Percentiles rank a stretch among this genome's conserved stretches.
These are phyloP conservation scores for Perccottus glenii DNA, from an alignment of 2,113 vertebrate genomes.

Conservation along the genomic window DNA sequence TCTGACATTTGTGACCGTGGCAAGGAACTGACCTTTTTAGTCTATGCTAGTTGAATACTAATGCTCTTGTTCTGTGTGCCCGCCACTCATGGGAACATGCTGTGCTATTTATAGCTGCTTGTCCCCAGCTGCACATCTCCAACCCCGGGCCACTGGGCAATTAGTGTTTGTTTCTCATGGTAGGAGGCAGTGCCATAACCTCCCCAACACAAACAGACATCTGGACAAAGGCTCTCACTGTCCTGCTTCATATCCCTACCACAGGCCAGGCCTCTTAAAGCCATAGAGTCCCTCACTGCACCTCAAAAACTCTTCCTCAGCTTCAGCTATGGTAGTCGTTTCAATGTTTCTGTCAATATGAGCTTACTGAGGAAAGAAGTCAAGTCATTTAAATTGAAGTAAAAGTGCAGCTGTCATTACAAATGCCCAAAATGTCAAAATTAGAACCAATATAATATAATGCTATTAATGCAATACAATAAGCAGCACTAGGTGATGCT, in stretches of 20 bases:
- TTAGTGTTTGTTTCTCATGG: conserved; percentile 76
- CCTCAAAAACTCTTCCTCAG: conserved; percentile 1
- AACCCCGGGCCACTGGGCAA: conserved; percentile 75
- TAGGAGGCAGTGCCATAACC: conserved; percentile 63
- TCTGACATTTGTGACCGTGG: conserved; percentile 63
- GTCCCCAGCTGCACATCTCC: conserved; percentile 79
- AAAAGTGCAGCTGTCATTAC: too few species aligned
- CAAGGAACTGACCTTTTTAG: conserved; percentile 66
- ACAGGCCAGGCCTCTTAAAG: conserved; percentile 9
- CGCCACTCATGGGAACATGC: conserved; percentile 68
- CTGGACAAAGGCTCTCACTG: conserved; percentile 59
- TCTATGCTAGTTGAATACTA: conserved; percentile 66
- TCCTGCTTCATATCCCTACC: conserved; percentile 29
- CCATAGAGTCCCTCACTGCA: conserved; percentile 7
- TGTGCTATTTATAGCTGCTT: conserved; percentile 75
- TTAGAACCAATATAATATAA: conserved; percentile 6
- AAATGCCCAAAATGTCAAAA: not conserved
- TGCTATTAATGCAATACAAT: conserved; percentile 14
- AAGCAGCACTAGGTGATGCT: conserved; percentile 9
- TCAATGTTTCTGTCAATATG: not conserved
- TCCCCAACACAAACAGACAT: conserved; percentile 72
- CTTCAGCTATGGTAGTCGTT: not conserved
- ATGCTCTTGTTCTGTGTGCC: conserved; percentile 63
- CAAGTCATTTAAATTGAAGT: too few species aligned
- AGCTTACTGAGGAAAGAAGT: not conserved